Evolutionary conservation across 2,797 vertebrate genomes (phyloP).

Genomic region (Phataginus tricuspis): DNA sequence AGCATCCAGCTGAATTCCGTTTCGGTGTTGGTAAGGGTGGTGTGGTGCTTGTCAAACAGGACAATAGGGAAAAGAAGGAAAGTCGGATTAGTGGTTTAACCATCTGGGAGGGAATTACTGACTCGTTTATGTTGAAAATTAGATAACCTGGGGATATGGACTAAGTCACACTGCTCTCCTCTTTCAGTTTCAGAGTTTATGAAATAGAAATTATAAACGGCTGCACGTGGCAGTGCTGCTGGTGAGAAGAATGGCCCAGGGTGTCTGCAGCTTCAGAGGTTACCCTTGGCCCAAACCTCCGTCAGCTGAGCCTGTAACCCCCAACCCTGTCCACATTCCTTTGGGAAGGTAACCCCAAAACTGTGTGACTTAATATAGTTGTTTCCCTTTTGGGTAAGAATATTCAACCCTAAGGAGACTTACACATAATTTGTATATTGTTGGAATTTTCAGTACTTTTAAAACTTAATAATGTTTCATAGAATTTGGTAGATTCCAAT

Average conservation of each 20-base stretch:
- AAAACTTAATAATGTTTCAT: background rate
- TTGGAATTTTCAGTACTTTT: background rate
- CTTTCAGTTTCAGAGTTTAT: background rate
- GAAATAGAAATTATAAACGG: background rate
- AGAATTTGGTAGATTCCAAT: background rate
- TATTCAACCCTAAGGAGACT: background rate
- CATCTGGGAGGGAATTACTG: background rate
- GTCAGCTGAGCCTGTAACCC: background rate
- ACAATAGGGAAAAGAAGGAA: background rate
- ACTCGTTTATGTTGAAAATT: background rate
- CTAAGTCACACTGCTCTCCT: too few species aligned
- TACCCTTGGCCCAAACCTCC: background rate
- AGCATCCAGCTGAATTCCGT: background rate
- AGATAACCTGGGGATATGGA: background rate
- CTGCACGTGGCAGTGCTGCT: background rate
- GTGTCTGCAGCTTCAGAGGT: background rate
- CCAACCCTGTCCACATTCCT: background rate
- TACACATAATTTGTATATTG: background rate
- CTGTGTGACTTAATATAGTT: background rate
- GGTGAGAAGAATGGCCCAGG: background rate
- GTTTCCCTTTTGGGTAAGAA: background rate
- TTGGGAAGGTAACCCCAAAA: background rate
- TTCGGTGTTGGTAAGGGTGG: background rate
- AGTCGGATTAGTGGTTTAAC: background rate
- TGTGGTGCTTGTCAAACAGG: background rate